Evolutionary conservation across 2,797 vertebrate genomes (phyloP).

Genomic region (Pelochelys cantorii): DNA sequence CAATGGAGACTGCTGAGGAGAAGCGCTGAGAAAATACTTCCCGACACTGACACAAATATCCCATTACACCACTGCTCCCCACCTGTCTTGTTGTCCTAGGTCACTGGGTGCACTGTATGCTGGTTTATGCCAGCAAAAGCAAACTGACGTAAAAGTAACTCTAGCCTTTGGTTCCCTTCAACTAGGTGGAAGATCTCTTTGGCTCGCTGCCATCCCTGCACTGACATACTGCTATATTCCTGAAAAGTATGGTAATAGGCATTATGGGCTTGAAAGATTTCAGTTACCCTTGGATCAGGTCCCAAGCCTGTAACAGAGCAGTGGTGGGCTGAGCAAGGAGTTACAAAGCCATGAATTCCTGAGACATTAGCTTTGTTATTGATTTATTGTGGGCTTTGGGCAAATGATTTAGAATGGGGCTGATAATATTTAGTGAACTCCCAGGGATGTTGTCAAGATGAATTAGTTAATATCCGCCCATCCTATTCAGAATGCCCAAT

Average conservation of each 20-base stretch:
- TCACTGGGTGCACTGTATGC: background rate
- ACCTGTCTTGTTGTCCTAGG: background rate
- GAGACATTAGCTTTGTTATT: background rate
- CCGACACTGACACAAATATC: background rate
- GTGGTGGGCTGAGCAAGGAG: background rate
- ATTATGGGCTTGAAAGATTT: background rate
- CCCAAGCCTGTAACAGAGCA: background rate
- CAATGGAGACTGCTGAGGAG: background rate
- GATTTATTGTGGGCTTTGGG: background rate
- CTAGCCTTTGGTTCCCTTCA: background rate
- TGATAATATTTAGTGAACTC: background rate
- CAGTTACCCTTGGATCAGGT: background rate
- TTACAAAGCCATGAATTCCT: rapidly evolving
- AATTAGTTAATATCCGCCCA: background rate
- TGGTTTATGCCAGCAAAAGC: background rate
- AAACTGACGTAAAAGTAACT: slow-evolving; percentile 17
- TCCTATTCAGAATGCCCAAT: rapidly evolving
- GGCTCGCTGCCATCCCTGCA: background rate
- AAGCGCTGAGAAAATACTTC: background rate
- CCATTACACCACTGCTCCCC: background rate
- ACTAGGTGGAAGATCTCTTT: background rate
- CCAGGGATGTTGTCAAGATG: background rate
- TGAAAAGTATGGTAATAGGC: background rate
- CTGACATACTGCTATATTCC: background rate
- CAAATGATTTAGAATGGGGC: background rate